These are phyloP conservation scores for Cantharis lateralis DNA, from an alignment of 2,888 invertebrate genomes.

Conservation along the genomic window DNA sequence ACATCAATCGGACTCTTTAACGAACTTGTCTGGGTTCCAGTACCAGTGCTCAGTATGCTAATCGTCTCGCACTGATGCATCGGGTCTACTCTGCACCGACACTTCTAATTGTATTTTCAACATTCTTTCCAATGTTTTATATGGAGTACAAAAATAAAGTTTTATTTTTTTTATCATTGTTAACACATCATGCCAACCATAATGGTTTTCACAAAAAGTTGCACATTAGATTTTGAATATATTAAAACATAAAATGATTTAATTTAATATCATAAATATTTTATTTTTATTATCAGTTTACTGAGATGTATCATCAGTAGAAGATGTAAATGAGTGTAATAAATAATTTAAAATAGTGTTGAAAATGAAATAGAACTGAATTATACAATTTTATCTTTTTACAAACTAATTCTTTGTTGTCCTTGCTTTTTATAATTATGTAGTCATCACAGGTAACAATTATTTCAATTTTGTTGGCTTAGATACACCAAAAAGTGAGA, in stretches of 20 bases:
- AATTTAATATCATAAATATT: neutral
- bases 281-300: neutral
- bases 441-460: neutral
- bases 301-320: neutral
- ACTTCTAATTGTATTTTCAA: slow-evolving; percentile 35
- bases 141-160: slow-evolving; percentile 6
- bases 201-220: too few species aligned
- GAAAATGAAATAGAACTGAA: neutral
- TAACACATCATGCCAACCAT: too few species aligned
- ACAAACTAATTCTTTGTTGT: neutral
- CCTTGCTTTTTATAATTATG: neutral
- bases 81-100: slow-evolving; percentile 28
- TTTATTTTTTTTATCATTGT: too few species aligned
- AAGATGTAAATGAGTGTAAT: neutral
- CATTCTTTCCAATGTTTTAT: slow-evolving; percentile 22
- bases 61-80: slow-evolving; percentile 35
- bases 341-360: neutral
- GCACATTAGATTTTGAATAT: too few species aligned
- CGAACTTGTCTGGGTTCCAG: slow-evolving; percentile 37
- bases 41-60: slow-evolving; percentile 43
- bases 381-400: neutral
- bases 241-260: neutral
- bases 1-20: slow-evolving; percentile 46
- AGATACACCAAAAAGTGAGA: neutral
- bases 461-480: neutral